Evolutionary conservation across 2,888 invertebrate species (phyloP), one percentile per base, ranked within the genome.

Genomic region (Habroteleia sp.): DNA sequence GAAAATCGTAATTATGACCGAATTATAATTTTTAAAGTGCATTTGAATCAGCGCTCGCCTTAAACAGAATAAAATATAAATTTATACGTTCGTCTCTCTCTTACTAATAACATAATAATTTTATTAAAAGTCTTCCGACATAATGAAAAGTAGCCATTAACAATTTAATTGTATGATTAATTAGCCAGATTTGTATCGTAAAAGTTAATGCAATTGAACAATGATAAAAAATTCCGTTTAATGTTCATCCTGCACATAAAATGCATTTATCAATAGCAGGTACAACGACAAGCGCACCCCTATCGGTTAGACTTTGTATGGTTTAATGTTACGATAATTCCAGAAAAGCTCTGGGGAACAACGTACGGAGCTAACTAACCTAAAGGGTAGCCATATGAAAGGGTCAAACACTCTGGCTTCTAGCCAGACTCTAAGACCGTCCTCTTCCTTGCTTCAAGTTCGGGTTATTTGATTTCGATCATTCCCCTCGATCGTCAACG

Each of bases 301-400:
- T n/a, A 20, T 37, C 25, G 39, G 13, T 14, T 13, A 66, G 65
- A 63, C 62, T 66, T 77, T 69, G 76, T 75, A 80, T 62, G 81
- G 81, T 82, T 81, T 80, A 79, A 78, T 78, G 79, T 81, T 82
- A 81, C 82, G 81, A 82, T 82, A 81, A 82, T 84, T 82, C 81
- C 74, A 77, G 80, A 79, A 82, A 81, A 79, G 80, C 81, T 80
- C 77, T 60, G 50, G 77, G 79, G 82, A 73, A 69, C 74, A 66
- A 69, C 63, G 76, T 74, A 76, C 77, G 74, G 52, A 77, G 77
- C 80, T 82, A 82, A 80, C 81, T 79, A 79, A 80, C 77, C 80
- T 74, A 80, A 81, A 81, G 81, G 80, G 78, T 80, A 63, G 78
- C 77, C 78, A 71, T 77, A 76, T 71, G 78, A 76, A 82, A 80